These are phyloP conservation scores for Serrognathus titanus DNA, from an alignment of 2,888 invertebrate genomes.

Conservation along the genomic window DNA sequence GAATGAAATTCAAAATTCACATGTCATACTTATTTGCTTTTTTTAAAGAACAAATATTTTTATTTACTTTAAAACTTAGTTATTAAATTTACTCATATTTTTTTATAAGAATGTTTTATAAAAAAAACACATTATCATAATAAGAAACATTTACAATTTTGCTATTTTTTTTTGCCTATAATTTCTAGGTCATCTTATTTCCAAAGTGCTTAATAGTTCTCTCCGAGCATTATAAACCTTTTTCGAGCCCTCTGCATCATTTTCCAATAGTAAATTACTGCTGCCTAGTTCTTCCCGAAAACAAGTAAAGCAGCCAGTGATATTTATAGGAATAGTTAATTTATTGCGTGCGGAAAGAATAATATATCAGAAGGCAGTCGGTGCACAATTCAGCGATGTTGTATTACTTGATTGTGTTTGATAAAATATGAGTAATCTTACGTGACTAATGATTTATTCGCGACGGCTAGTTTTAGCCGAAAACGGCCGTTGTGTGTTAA, in stretches of 20 bases:
- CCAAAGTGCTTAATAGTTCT: constrained; percentile 18
- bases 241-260: constrained; percentile 18
- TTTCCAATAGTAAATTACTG: constrained; percentile 21
- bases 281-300: constrained; percentile 14
- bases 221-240: constrained; percentile 15
- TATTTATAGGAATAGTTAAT: constrained; percentile 18
- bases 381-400: neutral
- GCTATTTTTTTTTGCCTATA: too few relatives aligned
- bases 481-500: constrained; percentile 14
- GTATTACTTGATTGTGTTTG: neutral
- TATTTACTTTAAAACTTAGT: too few relatives aligned
- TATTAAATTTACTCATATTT: too few relatives aligned
- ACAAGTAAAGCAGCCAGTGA: constrained; percentile 12
- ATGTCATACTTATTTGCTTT: too few relatives aligned
- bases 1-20: too few relatives aligned
- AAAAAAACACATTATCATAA: too few relatives aligned
- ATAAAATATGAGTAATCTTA: neutral
- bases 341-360: constrained; percentile 12
- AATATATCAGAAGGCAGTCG: neutral
- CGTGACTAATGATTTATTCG: constrained; percentile 1
- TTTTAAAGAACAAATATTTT: too few relatives aligned
- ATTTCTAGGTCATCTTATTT: constrained; percentile 1
- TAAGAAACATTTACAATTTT: too few relatives aligned
- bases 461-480: constrained; percentile 1
- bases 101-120: too few relatives aligned